Base-by-base conservation (phyloP, 2,888 invertebrate species). In the Parasteatoda lunata region DNA sequence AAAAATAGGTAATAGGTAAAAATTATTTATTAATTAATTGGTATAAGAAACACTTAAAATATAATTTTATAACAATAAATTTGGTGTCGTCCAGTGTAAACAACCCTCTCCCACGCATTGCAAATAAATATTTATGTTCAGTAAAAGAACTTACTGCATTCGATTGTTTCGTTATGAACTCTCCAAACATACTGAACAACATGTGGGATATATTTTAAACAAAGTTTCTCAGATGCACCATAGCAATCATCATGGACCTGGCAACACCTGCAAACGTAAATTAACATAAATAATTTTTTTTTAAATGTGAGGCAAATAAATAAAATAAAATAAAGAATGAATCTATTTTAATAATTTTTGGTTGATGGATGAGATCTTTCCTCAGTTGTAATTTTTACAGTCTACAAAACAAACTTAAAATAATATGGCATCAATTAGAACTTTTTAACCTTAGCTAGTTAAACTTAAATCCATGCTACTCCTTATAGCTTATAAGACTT, bases 221-320 rank as follows among this genome's bases (percentile, higher is more conserved):
- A 86, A 6, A 54, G 51, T n/a, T 70, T 72, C 59, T 86, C 85
- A 6, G 80, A 71, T 49, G 45, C 65, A 3, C 77, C 85, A 48
- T 86, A 86, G n/a, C 85, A 86, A 11, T 65, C 52, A 30, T 86
- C 85, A 51, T 86, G 85, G 3, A 86, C 64, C 51, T 80, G 66
- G 45, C 85, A 86, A 49, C 85, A 86, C 11, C 85, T 86, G 30
- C 48, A 64, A 59, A 65, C 4, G 5, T 47, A 9, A n/a, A 49
- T 13, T 5, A n/a, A 48, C 15, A 49, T 51, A 13, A 49, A 0
- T 5, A 49, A 49, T 49, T 70, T 48, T 48, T 49, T n/a, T 5
- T 5, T 48, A 7, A 1, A 13, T 48, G 3, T 48, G 15, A 11
- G 6, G 9, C 48, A 9, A 5, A 66, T 30, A 15, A 15, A 11